Evolutionary conservation across 2,888 invertebrate genomes (phyloP), one percentile per base, ranked within the genome.

Genomic region (Leptothorax acervorum): DNA sequence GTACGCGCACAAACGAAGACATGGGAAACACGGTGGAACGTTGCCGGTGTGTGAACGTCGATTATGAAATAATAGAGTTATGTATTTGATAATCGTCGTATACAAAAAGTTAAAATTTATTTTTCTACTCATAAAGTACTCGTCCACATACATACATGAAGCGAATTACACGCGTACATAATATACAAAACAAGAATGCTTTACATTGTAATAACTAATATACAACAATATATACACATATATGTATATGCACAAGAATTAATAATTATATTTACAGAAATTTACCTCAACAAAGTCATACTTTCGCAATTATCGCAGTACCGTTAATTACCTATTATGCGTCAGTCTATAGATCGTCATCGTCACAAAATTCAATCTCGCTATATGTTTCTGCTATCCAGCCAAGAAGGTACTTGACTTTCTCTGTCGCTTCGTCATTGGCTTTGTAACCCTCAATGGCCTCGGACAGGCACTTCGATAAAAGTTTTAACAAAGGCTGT

Each of bases 321-420:
- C 31, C 12, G 15, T 57, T 60, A 71, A 79, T 28, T 62, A 57
- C 6, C 31, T 42, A 42, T 8, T 51, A 31, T n/a, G 31, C n/a
- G 65, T 88, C 90, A 89, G 28, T 84, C 81, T 73, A 82, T 82
- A 11, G 15, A 68, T 66, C 76, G 3, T 82, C 88, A 35, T 90
- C 84, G 42, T 88, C 89, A 8, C 85, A 86, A 86, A 89, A 87
- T 78, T 93, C 93, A 87, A 94, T 93, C 57, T 92, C 92, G 31
- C 90, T 91, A 86, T 91, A 94, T 11, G 93, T 92, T 74, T 92
- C 91, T 4, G 93, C 93, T 57, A 94, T 91, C 95, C 95, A 95
- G 31, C 91, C 90, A 31, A 94, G 87, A 60, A 95, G 85, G 65
- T 90, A 90, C 71, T 92, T 93, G 8, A 94, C 90, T 89, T 90